phyloP scores from a whole-genome alignment of 2,113 vertebrate species.

The Aspiorhynchus laticeps region DNA sequence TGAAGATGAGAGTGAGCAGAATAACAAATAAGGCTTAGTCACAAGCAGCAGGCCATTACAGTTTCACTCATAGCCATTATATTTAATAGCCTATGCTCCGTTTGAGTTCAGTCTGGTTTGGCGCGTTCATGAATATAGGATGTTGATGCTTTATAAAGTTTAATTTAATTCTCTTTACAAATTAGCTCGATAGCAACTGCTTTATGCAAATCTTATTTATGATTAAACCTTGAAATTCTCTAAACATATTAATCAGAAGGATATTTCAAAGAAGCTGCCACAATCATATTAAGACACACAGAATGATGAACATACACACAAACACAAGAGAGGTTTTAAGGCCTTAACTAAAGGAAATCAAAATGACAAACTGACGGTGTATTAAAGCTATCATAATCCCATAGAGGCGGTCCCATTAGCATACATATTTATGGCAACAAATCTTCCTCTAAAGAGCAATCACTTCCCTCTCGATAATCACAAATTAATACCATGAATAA shows the following conservation, averaged over 20 bases:
- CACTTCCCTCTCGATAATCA: slow-evolving; percentile 59
- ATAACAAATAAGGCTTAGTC: slow-evolving; percentile 53
- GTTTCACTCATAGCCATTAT: slow-evolving; percentile 31
- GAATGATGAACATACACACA: slow-evolving; percentile 30
- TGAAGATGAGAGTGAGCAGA: slow-evolving; percentile 58
- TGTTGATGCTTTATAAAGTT: slow-evolving; percentile 11
- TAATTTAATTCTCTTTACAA: slow-evolving; percentile 41
- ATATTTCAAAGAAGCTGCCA: slow-evolving; percentile 26
- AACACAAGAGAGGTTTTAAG: slow-evolving; percentile 22
- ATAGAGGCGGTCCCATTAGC: slow-evolving; percentile 62
- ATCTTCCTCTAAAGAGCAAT: slow-evolving; percentile 66
- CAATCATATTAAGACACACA: slow-evolving; percentile 13
- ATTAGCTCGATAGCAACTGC: slow-evolving; percentile 44
- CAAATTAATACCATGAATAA: slow-evolving; percentile 63
- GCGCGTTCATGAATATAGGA: neutral
- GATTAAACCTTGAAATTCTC: slow-evolving; percentile 39
- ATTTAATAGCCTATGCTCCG: slow-evolving; percentile 1
- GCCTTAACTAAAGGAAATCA: slow-evolving; percentile 43
- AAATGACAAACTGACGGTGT: slow-evolving; percentile 46
- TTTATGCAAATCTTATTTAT: slow-evolving; percentile 49
- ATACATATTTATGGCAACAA: slow-evolving; percentile 69
- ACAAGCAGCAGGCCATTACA: slow-evolving; percentile 29
- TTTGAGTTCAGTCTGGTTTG: slow-evolving; percentile 28
- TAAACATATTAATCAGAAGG: slow-evolving; percentile 32
- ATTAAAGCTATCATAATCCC: slow-evolving; percentile 66